Percentiles rank a stretch among this genome's conserved stretches.
These are phyloP conservation scores for Agelaius phoeniceus DNA, from an alignment of 2,113 vertebrate genomes.

Conservation along the genomic window DNA sequence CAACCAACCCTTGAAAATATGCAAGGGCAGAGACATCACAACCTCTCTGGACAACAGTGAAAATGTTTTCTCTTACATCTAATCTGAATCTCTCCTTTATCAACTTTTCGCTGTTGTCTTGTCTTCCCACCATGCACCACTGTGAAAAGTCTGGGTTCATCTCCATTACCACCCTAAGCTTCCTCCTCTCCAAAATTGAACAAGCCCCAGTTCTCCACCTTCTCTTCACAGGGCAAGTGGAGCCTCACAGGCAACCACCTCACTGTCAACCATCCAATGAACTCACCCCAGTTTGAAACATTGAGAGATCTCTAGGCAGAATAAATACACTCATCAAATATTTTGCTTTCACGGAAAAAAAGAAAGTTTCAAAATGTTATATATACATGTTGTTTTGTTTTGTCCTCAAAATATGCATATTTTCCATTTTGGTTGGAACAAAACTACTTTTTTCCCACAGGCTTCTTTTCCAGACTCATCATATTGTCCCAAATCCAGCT, in stretches of 20 bases:
- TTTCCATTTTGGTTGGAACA: not conserved
- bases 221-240: not conserved
- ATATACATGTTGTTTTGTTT: not conserved
- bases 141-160: accelerated
- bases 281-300: not conserved
- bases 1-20: not conserved
- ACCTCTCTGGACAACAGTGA: not conserved
- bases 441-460: not conserved
- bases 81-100: not conserved
- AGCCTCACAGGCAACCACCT: not conserved
- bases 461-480: constrained; percentile 5
- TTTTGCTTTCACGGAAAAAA: not conserved
- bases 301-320: not conserved
- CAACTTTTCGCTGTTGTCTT: not conserved
- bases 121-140: not conserved
- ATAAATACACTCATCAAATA: not conserved
- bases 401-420: not conserved
- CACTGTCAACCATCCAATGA: accelerated
- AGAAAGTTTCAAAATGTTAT: not conserved
- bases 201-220: not conserved
- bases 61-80: not conserved
- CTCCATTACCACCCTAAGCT: not conserved
- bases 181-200: not conserved
- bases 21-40: not conserved
- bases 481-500: not conserved